phyloP scores from a whole-genome alignment of 1,140 invertebrate species.

The Drosophila trapezifrons region DNA sequence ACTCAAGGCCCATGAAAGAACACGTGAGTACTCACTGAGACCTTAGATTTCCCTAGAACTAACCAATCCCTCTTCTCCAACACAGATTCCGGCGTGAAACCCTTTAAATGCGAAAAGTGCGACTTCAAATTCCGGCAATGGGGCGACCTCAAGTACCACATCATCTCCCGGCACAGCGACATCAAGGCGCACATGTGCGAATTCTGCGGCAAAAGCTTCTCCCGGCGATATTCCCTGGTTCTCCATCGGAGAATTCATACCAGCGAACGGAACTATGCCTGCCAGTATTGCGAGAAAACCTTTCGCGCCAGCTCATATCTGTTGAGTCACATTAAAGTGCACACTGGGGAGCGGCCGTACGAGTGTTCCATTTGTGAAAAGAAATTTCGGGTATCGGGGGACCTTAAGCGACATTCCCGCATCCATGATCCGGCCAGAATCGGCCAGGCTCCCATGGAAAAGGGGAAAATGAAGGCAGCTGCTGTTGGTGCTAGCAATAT shows the following conservation, averaged over 20 bases:
- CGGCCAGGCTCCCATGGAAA: not conserved
- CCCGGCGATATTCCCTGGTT: slow-evolving; percentile 96
- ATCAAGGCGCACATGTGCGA: slow-evolving; percentile 94
- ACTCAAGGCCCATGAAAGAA: slow-evolving; percentile 90
- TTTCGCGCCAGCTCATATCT: slow-evolving; percentile 94
- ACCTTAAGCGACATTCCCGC: slow-evolving; percentile 94
- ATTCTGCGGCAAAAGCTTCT: slow-evolving; percentile 96
- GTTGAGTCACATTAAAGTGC: slow-evolving; percentile 94
- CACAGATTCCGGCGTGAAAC: slow-evolving; percentile 90
- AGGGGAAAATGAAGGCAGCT: slow-evolving; percentile 7
- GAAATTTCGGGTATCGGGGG: slow-evolving; percentile 93
- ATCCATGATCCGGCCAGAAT: slow-evolving; percentile 86
- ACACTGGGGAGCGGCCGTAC: slow-evolving; percentile 94
- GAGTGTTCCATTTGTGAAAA: slow-evolving; percentile 91
- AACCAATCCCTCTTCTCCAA: not conserved
- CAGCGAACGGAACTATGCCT: slow-evolving; percentile 94
- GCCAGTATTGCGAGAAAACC: slow-evolving; percentile 92
- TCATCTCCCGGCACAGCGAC: slow-evolving; percentile 91
- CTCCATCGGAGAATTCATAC: slow-evolving; percentile 95
- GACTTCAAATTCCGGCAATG: slow-evolving; percentile 92
- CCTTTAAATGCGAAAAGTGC: slow-evolving; percentile 91
- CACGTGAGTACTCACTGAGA: slow-evolving; percentile 74
- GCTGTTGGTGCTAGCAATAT: not conserved
- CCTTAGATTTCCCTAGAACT: no score
- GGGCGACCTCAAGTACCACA: slow-evolving; percentile 96